phyloP scores from a whole-genome alignment of 2,797 vertebrate species.

The Halcyon smyrnensis region DNA sequence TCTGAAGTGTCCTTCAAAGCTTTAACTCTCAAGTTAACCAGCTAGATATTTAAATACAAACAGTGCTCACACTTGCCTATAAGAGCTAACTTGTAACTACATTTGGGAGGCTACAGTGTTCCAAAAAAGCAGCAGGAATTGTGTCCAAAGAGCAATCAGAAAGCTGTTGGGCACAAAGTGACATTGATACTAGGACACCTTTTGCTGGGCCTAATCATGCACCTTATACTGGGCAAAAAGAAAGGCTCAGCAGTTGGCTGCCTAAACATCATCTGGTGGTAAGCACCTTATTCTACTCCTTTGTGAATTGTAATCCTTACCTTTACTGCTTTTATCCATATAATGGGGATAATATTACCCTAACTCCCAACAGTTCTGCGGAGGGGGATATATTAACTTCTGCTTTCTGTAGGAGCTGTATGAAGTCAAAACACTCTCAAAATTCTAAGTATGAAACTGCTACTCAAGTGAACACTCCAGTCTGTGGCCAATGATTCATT shows the following conservation, averaged over 20 bases:
- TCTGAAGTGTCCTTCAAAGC: not conserved
- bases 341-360: not conserved
- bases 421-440: not conserved
- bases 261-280: not conserved
- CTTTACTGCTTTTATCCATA: not conserved
- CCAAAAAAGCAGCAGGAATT: not conserved
- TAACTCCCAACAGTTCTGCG: not conserved
- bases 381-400: not conserved
- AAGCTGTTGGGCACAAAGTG: fast-evolving
- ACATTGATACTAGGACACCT: not conserved
- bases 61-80: fast-evolving
- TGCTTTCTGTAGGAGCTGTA: not conserved
- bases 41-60: not conserved
- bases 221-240: not conserved
- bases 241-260: not conserved
- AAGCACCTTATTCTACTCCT: not conserved
- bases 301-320: not conserved
- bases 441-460: not conserved
- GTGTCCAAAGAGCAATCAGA: not conserved
- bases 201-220: not conserved
- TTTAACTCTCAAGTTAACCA: not conserved
- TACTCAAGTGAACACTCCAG: not conserved
- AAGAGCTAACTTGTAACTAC: not conserved
- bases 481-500: not conserved
- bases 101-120: not conserved